Base-by-base conservation (phyloP, 1,140 invertebrate species). In the Galendromus occidentalis region DNA sequence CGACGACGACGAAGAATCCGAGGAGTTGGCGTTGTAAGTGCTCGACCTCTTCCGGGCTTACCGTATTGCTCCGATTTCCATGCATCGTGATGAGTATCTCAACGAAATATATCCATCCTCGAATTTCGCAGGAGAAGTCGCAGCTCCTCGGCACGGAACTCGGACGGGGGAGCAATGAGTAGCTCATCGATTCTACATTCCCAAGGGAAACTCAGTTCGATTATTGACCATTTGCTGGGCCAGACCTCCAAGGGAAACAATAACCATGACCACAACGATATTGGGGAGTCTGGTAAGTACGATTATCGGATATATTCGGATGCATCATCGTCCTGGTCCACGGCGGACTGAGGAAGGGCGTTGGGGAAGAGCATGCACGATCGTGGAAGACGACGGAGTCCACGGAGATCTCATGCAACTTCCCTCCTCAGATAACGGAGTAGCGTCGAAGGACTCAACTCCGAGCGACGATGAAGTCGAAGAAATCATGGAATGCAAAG, bases 391-490 rank as follows among this genome's bases (percentile, higher is more conserved):
- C n/a, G n/a, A n/a, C n/a, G n/a, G n/a, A n/a, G n/a, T n/a, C n/a
- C n/a, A n/a, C n/a, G n/a, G n/a, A n/a, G n/a, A n/a, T n/a, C n/a
- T n/a, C n/a, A n/a, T n/a, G n/a, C n/a, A n/a, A n/a, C n/a, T n/a
- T n/a, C n/a, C 45, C 45, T 6, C 28, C 25, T 20, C 51, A 59
- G 51, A 59, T 59, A 59, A 59, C 20, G 33, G 25, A 39, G 4
- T 39, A 9, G 33, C 9, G 12, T 59, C 51, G 22, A 59, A 59
- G 20, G 51, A 25, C 33, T 59, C 51, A 12, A 59, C 25, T 33
- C 51, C 51, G 2, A 59, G 51, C 51, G 51, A 59, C 33, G 51
- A 59, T 33, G 51, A 59, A 59, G 51, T 59, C 51, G 51, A 59
- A 25, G 51, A 59, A 33, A 59, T 59, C 22, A 59, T 59, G 51